These are phyloP conservation scores for Phrynosoma platyrhinos DNA, from an alignment of 2,113 vertebrate genomes.

Conservation along the genomic window DNA sequence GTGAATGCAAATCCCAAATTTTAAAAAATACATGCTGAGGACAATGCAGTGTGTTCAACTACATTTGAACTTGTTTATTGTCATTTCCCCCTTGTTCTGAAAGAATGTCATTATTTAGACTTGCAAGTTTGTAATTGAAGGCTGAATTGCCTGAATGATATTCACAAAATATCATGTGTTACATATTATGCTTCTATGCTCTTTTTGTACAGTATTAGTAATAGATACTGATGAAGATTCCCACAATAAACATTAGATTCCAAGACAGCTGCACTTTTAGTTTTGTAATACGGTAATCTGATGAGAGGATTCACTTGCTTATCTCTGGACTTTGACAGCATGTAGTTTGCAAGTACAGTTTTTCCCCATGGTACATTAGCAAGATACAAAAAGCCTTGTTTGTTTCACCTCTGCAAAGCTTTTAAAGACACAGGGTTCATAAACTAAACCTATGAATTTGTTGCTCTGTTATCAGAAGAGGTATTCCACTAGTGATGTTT, in stretches of 20 bases:
- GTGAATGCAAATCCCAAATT: constrained; percentile 44
- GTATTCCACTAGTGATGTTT: no score
- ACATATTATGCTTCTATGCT: not conserved
- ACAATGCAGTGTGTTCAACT: constrained; percentile 49
- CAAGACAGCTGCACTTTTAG: not conserved
- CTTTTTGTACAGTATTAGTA: no score
- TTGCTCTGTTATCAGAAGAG: no score
- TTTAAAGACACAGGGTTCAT: no score
- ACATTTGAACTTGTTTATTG: constrained; percentile 53
- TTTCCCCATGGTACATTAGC: no score
- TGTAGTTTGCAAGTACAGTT: no score
- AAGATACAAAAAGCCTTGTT: no score
- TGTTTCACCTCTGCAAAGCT: no score
- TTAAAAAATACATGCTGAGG: constrained; percentile 37
- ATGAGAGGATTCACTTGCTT: no score
- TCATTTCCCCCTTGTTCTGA: constrained; percentile 30
- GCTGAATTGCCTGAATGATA: constrained; percentile 39
- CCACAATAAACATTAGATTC: not conserved
- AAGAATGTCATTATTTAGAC: constrained; percentile 47
- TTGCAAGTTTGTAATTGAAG: constrained; percentile 14
- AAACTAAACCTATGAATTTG: no score
- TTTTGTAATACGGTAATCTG: no score
- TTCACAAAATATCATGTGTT: constrained; percentile 17
- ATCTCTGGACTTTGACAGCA: no score
- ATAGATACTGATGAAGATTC: not conserved